Evolutionary conservation across 2,888 invertebrate species (phyloP), one percentile per base, ranked within the genome.

Genomic region (Drosophila falleni): DNA sequence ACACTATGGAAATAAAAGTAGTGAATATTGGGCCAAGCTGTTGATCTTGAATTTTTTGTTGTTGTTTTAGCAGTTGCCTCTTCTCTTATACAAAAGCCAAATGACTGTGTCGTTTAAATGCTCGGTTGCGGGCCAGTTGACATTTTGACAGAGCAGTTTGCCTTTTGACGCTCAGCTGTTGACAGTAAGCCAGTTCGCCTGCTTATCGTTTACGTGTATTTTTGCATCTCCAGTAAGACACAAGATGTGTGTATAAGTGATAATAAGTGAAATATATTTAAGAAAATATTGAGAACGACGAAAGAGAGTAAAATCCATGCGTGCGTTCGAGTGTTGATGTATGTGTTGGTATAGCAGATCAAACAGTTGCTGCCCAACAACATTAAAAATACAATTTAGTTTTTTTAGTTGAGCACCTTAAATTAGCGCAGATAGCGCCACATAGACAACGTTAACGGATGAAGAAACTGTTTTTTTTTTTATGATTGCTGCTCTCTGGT

Each of bases 401-500:
- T 37, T 26, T 51, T 37, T 59, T 13, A 23, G 16, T 5, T 19
- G 42, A 11, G 42, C 42, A 42, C 11, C 44, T 6, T 60, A 61
- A 72, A 76, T 76, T 76, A 72, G 49, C 68, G 60, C 35, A 63
- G 72, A 71, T 75, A 76, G 56, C 72, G 62, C 58, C 74, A 65
- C 65, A 74, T 54, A 51, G 37, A 42, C 54, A 74, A 39, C 47
- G 53, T 54, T 16, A 50, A 62, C 75, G 74, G 66, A 55, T 73
- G 54, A 55, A 68, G 41, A n/a, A 53, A n/a, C n/a, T 11, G 11
- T 59, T 15, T 42, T 56, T 15, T 42, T 56, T 55, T 46, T 23
- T 35, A 33, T 46, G 29, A 8, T 58, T 50, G n/a, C 31, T 44
- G 3, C 23, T 9, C 8, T 29, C 6, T 31, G 26, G 16, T 53